Percentiles rank a stretch among this genome's conserved stretches.
These are phyloP conservation scores for Sisor rabdophorus DNA, from an alignment of 2,113 vertebrate species.

Conservation along the genomic window DNA sequence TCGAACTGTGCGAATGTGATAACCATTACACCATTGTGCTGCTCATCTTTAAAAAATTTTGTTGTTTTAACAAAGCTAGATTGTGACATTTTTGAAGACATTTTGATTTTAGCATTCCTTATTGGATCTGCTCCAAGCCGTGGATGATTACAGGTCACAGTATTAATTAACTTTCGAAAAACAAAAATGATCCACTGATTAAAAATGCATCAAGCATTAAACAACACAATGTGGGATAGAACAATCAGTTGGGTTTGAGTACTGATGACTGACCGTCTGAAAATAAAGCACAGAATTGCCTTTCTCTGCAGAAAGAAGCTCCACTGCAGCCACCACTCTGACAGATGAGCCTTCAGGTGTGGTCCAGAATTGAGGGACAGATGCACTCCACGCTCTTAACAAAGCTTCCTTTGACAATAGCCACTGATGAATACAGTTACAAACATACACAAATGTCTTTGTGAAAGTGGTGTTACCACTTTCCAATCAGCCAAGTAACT, in stretches of 20 bases:
- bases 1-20: too few relatives aligned
- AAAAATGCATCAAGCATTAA: not conserved
- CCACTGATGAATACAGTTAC: slow-evolving; percentile 51
- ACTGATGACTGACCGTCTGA: slow-evolving; percentile 66
- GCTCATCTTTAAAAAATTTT: too few relatives aligned
- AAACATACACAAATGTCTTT: not conserved
- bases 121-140: not conserved
- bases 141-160: not conserved
- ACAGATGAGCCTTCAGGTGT: slow-evolving; percentile 60
- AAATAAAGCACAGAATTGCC: slow-evolving; percentile 60
- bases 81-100: too few relatives aligned
- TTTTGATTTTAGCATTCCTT: not conserved
- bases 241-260: too few relatives aligned
- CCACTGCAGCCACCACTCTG: slow-evolving; percentile 55
- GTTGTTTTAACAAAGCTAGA: too few relatives aligned
- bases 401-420: slow-evolving; percentile 55
- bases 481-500: not conserved
- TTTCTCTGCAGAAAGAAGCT: slow-evolving; percentile 50
- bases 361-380: slow-evolving; percentile 61
- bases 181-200: not conserved
- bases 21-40: too few relatives aligned
- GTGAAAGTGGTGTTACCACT: not conserved
- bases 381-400: slow-evolving; percentile 69
- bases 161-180: not conserved
- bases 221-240: not conserved